These are phyloP conservation scores for Mesembrinibis cayennensis DNA, from an alignment of 2,113 vertebrate species.

Conservation along the genomic window DNA sequence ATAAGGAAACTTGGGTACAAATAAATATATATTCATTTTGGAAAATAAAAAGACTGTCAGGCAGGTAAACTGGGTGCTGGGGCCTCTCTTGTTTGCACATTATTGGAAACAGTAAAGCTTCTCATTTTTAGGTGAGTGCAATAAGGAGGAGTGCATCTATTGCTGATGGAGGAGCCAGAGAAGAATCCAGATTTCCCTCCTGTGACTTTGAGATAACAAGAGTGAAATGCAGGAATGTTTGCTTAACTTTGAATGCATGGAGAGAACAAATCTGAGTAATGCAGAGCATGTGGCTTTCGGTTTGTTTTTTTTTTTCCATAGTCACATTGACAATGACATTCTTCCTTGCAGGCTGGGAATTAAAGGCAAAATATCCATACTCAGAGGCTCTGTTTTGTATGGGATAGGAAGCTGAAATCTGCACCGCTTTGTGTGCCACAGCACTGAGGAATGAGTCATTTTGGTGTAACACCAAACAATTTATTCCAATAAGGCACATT, in stretches of 20 bases:
- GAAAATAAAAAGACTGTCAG: background rate
- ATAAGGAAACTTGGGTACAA: background rate
- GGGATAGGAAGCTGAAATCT: background rate
- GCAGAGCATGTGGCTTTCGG: rapidly evolving
- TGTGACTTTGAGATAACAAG: conserved; percentile 31
- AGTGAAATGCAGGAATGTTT: background rate
- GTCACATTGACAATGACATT: background rate
- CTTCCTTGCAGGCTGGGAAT: background rate
- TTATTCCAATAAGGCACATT: background rate
- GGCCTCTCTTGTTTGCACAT: background rate
- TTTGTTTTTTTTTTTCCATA: background rate
- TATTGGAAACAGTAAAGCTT: background rate
- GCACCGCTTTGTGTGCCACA: background rate
- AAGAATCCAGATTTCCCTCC: conserved; percentile 7
- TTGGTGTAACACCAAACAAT: background rate
- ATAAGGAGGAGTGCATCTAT: background rate
- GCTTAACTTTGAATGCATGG: background rate
- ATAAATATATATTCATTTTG: background rate
- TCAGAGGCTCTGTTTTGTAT: background rate
- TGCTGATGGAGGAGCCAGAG: background rate
- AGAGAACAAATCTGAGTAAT: background rate
- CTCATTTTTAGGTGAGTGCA: background rate
- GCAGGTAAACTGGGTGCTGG: background rate
- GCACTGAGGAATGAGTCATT: background rate
- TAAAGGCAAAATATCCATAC: background rate